A percentile compares a stretch with the other conserved stretches of the same genome.
Evolutionary conservation across 1,140 invertebrate species (phyloP).

Genomic region (Babylonia areolata): DNA sequence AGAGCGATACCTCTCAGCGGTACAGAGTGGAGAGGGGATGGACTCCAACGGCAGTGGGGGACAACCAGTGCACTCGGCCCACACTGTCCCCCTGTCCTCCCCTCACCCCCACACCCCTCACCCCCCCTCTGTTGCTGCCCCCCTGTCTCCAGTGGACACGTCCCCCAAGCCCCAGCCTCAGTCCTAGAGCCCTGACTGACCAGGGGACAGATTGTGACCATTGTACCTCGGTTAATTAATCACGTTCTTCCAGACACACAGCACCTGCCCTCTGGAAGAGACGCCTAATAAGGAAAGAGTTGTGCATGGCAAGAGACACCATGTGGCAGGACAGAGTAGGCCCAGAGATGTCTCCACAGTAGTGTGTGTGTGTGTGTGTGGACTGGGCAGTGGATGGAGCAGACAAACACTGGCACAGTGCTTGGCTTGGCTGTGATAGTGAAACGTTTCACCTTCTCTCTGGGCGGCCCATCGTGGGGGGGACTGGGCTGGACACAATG

Average conservation of each 20-base stretch:
- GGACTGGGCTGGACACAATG: no score
- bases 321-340: no score
- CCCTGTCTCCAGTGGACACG: background rate
- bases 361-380: no score
- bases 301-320: no score
- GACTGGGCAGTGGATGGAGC: background rate
- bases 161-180: background rate
- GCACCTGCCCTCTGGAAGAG: no score
- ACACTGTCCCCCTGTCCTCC: background rate
- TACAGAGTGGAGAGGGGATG: constrained; percentile 63
- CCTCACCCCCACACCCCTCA: constrained; percentile 4
- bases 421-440: constrained; percentile 36
- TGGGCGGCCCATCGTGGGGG: no score
- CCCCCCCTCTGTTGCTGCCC: background rate
- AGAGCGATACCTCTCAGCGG: constrained; percentile 69
- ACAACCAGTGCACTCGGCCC: background rate
- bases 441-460: background rate
- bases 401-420: constrained; percentile 31
- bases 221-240: no score
- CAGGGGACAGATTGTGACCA: background rate
- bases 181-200: background rate
- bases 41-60: constrained; percentile 39
- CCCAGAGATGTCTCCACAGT: no score
- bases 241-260: no score
- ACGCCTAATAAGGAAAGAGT: no score